These are phyloP conservation scores for Ctenoplectra terminalis DNA, from an alignment of 1,140 invertebrate species.

Conservation along the genomic window DNA sequence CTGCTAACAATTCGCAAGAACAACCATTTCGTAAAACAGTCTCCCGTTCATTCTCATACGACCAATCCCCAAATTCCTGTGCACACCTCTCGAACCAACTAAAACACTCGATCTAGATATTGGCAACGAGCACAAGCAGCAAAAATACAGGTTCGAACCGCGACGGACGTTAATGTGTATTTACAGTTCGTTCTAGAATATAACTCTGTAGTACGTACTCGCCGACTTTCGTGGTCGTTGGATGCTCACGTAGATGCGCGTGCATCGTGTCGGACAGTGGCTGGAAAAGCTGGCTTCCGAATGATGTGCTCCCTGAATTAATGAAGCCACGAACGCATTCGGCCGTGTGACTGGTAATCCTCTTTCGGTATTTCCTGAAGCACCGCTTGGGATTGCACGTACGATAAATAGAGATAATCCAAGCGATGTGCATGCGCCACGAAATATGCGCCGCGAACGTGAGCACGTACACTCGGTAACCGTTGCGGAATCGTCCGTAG, in stretches of 20 bases:
- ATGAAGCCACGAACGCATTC: conserved; percentile 66
- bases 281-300: conserved; percentile 31
- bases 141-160: neutral
- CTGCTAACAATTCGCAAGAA: too few species aligned
- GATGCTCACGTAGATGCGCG: neutral
- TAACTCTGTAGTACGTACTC: neutral
- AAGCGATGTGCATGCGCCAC: conserved; percentile 11
- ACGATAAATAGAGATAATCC: conserved; percentile 71
- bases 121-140: too few species aligned
- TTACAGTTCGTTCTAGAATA: neutral
- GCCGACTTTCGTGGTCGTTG: neutral
- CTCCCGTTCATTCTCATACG: too few species aligned
- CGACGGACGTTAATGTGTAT: conserved; percentile 13
- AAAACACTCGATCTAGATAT: neutral
- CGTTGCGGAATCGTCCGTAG: conserved; percentile 12
- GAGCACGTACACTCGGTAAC: conserved; percentile 16
- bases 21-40: too few species aligned
- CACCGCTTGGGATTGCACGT: conserved; percentile 52
- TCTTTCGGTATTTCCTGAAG: conserved; percentile 56
- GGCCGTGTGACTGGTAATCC: conserved; percentile 61
- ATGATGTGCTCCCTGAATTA: conserved; percentile 61
- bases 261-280: neutral
- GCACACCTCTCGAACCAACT: neutral
- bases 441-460: conserved; percentile 42
- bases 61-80: too few species aligned